Evolutionary conservation across 1,140 invertebrate genomes (phyloP).

Genomic region (Polypedilum pembai): DNA sequence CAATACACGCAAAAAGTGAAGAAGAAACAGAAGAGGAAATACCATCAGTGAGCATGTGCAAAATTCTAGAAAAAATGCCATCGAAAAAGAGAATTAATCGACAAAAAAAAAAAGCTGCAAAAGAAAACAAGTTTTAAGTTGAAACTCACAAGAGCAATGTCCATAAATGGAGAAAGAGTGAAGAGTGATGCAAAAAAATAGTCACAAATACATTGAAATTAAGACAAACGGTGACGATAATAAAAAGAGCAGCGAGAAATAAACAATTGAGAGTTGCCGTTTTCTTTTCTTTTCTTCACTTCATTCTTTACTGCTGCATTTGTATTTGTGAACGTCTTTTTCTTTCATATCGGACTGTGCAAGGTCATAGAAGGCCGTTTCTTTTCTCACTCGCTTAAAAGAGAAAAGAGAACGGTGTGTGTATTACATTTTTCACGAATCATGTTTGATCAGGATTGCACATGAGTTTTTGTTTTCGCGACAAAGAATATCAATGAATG

Average conservation of each 20-base stretch:
- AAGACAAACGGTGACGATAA: neutral
- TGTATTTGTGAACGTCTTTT: slow-evolving; percentile 20
- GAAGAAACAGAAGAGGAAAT: neutral
- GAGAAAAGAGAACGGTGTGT: neutral
- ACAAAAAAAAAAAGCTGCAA: neutral
- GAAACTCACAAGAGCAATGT: neutral
- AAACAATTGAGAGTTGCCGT: too few relatives aligned
- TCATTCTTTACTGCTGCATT: neutral
- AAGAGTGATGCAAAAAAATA: neutral
- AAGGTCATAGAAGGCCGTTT: slow-evolving; percentile 24
- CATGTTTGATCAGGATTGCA: neutral
- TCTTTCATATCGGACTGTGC: neutral
- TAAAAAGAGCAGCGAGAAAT: neutral
- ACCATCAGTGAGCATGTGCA: neutral
- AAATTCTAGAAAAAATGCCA: slow-evolving; percentile 9
- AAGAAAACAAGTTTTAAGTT: neutral
- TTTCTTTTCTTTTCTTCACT: too few relatives aligned
- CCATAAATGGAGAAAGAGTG: neutral
- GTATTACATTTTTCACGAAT: neutral
- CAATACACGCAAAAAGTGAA: too few relatives aligned
- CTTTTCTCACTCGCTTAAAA: neutral
- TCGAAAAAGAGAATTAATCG: slow-evolving; percentile 5
- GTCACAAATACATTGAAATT: neutral
- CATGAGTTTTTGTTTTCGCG: neutral
- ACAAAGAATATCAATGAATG: neutral